Evolutionary conservation across 2,888 invertebrate species (phyloP), one percentile per base, ranked within the genome.

Genomic region (Drosophila formosana): DNA sequence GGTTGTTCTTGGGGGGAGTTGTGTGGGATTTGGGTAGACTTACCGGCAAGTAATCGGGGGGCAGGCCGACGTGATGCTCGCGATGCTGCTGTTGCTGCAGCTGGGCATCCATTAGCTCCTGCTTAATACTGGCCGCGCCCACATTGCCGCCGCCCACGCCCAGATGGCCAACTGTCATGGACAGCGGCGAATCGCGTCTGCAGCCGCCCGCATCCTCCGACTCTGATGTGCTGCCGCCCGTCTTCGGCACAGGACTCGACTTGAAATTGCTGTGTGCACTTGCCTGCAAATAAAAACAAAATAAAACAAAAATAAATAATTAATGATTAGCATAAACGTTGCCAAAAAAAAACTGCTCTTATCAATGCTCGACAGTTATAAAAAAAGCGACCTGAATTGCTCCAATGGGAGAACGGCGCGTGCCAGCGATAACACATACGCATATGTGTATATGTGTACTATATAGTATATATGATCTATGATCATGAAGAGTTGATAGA

Each of bases 221-320:
- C 80, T 92, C 92, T 88, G 94, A 93, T 90, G 94, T 94, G 92
- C 94, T 95, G 76, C 85, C 85, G 92, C 92, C 91, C 61, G 94
- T 93, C 93, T 95, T 95, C 93, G 95, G 94, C 93, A 94, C 92
- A 86, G 94, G 94, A 93, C 94, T 94, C 92, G 94, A 94, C 93
- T 95, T 95, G 92, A 94, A 95, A 93, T 94, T 94, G 93, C 93
- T 93, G 92, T 94, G 94, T 89, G 94, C 93, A 84, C 94, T 93
- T 92, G 94, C 93, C 95, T 95, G 92, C 1, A 43, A 34, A 25
- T 8, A n/a, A 8, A 6, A 23, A 37, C 0, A 23, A 49, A 2
- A 41, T 1, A 4, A 4, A 26, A 28, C 4, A 5, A n/a, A 37
- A 53, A 30, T 47, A 18, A 9, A 26, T n/a, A 13, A 39, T 4